A percentile compares a stretch with the other conserved stretches of the same genome.
Conservation (phyloP, 2,797 vertebrate genomes). For the Hybognathus amarus region DNA sequence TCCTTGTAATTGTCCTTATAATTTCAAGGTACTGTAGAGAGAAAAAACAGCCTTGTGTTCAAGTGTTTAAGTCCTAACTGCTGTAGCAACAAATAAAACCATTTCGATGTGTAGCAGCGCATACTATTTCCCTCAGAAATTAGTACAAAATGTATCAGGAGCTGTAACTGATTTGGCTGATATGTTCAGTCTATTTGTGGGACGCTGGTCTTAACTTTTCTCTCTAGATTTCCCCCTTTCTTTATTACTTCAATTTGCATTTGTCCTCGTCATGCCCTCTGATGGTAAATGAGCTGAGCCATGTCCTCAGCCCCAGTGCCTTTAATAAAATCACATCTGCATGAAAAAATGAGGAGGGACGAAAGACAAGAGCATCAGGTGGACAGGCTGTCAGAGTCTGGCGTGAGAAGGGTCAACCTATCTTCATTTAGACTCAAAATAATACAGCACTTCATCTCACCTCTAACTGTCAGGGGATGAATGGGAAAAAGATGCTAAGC, state of each 20-base stretch:
- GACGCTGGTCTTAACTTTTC: conserved; percentile 18
- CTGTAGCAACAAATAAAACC: conserved; percentile 10
- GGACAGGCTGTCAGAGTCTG: conserved; percentile 5
- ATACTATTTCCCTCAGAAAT: neutral
- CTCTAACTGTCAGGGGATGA: conserved; percentile 42
- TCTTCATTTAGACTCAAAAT: conserved; percentile 43
- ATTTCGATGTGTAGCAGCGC: neutral
- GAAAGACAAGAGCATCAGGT: conserved; percentile 7
- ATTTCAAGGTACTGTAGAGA: neutral
- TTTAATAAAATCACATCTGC: conserved; percentile 47
- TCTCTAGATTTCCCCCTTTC: conserved; percentile 26
- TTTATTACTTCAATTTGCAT: conserved; percentile 49
- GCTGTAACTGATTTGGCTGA: conserved; percentile 24
- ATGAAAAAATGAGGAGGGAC: conserved; percentile 25
- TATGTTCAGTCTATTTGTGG: conserved; percentile 38
- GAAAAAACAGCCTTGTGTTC: neutral
- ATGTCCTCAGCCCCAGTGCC: conserved; percentile 27
- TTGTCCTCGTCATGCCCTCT: conserved; percentile 46
- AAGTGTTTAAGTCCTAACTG: neutral
- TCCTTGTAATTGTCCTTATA: neutral
- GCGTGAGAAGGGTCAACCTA: conserved; percentile 28
- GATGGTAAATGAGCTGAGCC: conserved; percentile 35
- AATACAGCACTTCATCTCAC: conserved; percentile 42
- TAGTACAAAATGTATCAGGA: neutral
- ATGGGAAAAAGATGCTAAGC: conserved; percentile 41